Evolutionary conservation across 2,797 vertebrate genomes (phyloP), one percentile per base, ranked within the genome.

Genomic region (Oreortyx pictus): DNA sequence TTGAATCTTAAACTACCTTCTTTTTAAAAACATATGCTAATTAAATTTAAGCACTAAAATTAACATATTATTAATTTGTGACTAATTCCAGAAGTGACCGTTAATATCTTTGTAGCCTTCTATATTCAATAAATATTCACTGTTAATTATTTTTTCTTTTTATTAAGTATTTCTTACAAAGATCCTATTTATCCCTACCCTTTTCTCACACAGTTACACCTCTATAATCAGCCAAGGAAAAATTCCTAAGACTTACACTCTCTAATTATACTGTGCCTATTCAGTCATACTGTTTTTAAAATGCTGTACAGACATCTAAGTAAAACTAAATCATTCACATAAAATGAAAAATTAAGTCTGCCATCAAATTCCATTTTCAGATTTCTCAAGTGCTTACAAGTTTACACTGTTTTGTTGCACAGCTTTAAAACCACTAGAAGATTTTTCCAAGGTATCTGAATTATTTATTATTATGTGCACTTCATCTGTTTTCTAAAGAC

Each of bases 391-490:
- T 41, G 86, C 9, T 68, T 54, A 10, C 16, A 52, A 33, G 57
- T 54, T 43, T 24, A 61, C 15, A 0, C 37, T 65, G 60, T 6
- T 33, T 31, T 57, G 72, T 64, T 31, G 8, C n/a, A 74, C 9
- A 33, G 10, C 9, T 65, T 0, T 17, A 68, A 44, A 2, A 49
- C 1, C 11, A 43, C 7, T 41, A 3, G 16, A 57, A 27, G 2
- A 46, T 72, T 65, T 76, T 20, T 67, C 31, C 16, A 82, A n/a
- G 29, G 9, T 54, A 11, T 41, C 25, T 62, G 70, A 11, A 33
- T n/a, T 27, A 29, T 64, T 46, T 85, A 46, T 46, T 93, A 84
- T 72, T 4, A 78, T 74, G 74, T 4, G 13, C 1, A 47, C 29
- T 81, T 84, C 70, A 46, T 37, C 66, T 81, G 31, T n/a, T 86